Evolutionary conservation across 1,140 invertebrate genomes (phyloP).

Genomic region (Agraylea sexmaculata): DNA sequence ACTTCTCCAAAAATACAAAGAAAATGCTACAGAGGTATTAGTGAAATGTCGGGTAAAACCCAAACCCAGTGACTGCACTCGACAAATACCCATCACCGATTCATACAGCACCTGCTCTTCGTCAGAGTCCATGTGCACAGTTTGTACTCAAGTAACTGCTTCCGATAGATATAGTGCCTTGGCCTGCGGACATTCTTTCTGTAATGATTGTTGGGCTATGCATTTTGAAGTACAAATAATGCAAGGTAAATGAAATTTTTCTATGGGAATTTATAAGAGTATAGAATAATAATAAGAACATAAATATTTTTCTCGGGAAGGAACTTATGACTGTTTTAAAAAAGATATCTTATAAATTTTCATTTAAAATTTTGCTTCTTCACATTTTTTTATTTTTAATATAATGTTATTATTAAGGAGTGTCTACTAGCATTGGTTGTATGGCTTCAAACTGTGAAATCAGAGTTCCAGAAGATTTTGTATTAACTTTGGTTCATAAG

Average conservation of each 20-base stretch:
- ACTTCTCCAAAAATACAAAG: conserved; percentile 65
- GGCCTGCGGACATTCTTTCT: conserved; percentile 85
- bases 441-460: conserved; percentile 92
- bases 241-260: conserved; percentile 56
- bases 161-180: conserved; percentile 63
- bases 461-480: conserved; percentile 90
- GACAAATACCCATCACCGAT: conserved; percentile 19
- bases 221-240: conserved; percentile 94
- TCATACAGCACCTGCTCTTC: conserved; percentile 29
- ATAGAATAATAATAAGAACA: too few species aligned
- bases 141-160: conserved; percentile 45
- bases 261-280: too few species aligned
- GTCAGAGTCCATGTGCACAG: conserved; percentile 47
- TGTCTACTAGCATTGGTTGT: conserved; percentile 79
- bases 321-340: too few species aligned
- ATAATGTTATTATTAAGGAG: conserved; percentile 37
- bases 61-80: conserved; percentile 29
- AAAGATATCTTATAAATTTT: too few species aligned
- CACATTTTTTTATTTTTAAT: too few species aligned
- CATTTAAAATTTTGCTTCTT: too few species aligned
- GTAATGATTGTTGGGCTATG: conserved; percentile 88
- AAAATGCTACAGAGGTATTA: conserved; percentile 64
- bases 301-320: too few species aligned
- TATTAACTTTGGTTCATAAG: conserved; percentile 70
- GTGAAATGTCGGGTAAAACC: conserved; percentile 74